These are phyloP conservation scores for Vireo altiloquus DNA, from an alignment of 2,113 vertebrate genomes.

Conservation along the genomic window DNA sequence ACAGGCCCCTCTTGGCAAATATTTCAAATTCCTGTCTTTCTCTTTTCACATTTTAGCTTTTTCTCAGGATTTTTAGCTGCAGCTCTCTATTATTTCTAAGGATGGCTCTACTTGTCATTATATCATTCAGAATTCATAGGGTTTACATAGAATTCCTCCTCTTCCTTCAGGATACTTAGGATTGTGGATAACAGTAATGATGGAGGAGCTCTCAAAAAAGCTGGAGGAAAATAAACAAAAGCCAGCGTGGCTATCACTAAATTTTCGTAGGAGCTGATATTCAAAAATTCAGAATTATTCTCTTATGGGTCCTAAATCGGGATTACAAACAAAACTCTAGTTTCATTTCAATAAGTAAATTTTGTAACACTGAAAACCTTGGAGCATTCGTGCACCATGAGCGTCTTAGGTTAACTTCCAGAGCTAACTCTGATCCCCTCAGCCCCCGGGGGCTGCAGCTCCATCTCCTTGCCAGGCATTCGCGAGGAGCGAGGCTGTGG, in stretches of 20 bases:
- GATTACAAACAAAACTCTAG: fast-evolving
- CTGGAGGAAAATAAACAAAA: background rate
- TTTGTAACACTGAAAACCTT: too few relatives aligned
- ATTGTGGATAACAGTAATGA: background rate
- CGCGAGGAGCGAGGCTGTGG: too few relatives aligned
- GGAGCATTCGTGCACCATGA: fast-evolving
- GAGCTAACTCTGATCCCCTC: background rate
- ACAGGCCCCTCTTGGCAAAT: constrained; percentile 47
- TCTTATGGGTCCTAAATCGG: background rate
- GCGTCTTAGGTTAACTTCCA: background rate
- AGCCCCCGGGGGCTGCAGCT: too few relatives aligned
- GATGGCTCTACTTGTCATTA: background rate
- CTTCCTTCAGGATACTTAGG: background rate
- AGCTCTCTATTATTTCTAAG: background rate
- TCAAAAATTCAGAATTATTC: background rate
- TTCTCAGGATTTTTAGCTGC: background rate
- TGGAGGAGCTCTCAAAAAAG: background rate
- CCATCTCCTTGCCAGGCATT: too few relatives aligned
- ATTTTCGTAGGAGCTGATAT: background rate
- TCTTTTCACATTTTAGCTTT: background rate
- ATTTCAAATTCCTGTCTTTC: constrained; percentile 26
- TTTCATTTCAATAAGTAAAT: background rate
- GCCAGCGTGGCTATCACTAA: background rate
- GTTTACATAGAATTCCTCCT: background rate
- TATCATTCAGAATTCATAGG: background rate